A percentile compares a stretch with the other conserved stretches of the same genome.
phyloP scores from a whole-genome alignment of 2,113 vertebrate species.

The Cephalopterus ornatus region DNA sequence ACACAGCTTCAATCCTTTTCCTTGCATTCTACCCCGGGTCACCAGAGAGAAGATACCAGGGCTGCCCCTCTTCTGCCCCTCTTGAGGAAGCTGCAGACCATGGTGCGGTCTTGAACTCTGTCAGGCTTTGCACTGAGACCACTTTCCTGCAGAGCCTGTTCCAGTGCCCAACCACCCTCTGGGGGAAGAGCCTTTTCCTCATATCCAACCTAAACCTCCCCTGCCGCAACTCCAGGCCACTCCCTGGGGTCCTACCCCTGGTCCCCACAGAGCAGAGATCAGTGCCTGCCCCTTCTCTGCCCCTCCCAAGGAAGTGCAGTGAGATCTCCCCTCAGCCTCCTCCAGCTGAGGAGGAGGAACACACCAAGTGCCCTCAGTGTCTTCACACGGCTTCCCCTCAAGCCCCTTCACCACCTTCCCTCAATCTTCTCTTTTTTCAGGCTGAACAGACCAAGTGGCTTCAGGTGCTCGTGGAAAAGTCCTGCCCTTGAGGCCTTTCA shows the following conservation, averaged over 20 bases:
- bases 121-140: neutral
- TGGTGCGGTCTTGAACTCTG: neutral
- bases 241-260: neutral
- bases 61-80: fast-evolving
- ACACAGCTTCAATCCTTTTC: neutral
- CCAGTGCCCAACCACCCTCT: neutral
- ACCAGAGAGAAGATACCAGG: neutral
- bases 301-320: neutral
- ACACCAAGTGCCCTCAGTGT: neutral
- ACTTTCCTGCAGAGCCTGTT: neutral
- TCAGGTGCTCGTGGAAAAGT: fast-evolving
- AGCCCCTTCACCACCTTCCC: neutral
- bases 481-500: neutral
- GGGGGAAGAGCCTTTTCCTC: neutral
- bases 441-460: neutral
- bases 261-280: neutral
- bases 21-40: fast-evolving
- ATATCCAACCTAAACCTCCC: neutral
- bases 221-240: neutral
- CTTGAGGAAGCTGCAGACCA: neutral
- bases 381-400: neutral
- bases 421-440: neutral
- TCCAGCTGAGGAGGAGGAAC: too few species aligned
- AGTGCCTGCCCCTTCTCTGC: neutral
- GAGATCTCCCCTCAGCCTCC: neutral